Conservation (phyloP, 2,888 invertebrate genomes). For the Oconnorella tubifera region DNA sequence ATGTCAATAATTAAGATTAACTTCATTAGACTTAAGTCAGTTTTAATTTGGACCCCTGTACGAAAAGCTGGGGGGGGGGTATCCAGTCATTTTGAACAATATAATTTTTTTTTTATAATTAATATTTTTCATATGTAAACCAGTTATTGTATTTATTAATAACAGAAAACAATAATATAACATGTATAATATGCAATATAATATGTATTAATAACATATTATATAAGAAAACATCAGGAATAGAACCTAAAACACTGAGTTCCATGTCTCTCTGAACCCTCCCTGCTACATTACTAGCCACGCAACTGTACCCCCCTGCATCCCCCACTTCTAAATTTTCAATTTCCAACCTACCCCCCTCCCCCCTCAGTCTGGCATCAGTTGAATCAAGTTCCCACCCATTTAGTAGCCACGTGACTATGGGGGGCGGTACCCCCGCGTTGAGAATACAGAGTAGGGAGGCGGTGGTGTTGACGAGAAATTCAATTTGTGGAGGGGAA, state of each 20-base stretch:
- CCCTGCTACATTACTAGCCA: slow-evolving; percentile 60
- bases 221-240: no score
- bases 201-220: no score
- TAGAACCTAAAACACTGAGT: neutral
- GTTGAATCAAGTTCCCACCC: neutral
- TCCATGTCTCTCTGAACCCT: neutral
- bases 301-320: slow-evolving; percentile 56
- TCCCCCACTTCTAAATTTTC: slow-evolving; percentile 45
- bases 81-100: no score
- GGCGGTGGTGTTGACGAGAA: neutral
- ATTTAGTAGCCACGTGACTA: neutral
- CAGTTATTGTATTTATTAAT: no score
- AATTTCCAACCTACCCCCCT: neutral
- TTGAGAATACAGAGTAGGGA: neutral
- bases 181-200: no score
- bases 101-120: no score
- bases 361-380: neutral
- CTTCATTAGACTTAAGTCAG: no score
- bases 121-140: no score
- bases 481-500: neutral
- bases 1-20: no score
- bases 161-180: no score
- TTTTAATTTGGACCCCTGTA: no score
- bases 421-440: neutral
- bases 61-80: no score